Percentiles rank a stretch among this genome's conserved stretches.
phyloP scores from a whole-genome alignment of 2,113 vertebrate species.

The Campylomormyrus numenius region DNA sequence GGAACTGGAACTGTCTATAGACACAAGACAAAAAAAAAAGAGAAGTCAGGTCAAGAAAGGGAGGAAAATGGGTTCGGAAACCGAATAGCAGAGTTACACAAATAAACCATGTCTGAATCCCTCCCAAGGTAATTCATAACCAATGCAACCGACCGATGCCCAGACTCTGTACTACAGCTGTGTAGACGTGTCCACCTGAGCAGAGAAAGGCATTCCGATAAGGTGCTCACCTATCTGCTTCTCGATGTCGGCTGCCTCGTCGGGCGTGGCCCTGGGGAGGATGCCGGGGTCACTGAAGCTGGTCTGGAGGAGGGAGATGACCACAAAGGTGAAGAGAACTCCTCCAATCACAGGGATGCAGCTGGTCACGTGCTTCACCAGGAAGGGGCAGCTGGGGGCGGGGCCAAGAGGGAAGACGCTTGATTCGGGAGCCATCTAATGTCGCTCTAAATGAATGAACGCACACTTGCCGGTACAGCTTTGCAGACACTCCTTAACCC shows the following conservation, averaged over 20 bases:
- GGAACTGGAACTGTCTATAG: slow-evolving; percentile 72
- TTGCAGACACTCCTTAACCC: neutral
- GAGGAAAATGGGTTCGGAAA: neutral
- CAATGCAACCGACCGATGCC: neutral
- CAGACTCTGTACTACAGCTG: neutral
- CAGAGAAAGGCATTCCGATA: neutral
- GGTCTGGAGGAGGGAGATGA: slow-evolving; percentile 86
- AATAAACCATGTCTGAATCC: neutral
- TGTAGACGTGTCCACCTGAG: neutral
- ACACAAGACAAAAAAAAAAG: no score
- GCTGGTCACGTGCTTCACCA: slow-evolving; percentile 74
- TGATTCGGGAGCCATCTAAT: neutral
- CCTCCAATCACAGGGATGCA: slow-evolving; percentile 83
- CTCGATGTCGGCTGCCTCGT: slow-evolving; percentile 81
- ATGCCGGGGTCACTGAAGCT: slow-evolving; percentile 89
- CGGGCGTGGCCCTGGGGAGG: slow-evolving; percentile 81
- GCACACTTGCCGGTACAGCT: neutral
- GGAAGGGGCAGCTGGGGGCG: slow-evolving; percentile 77
- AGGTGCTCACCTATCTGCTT: slow-evolving; percentile 75
- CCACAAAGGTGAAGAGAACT: slow-evolving; percentile 81
- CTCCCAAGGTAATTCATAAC: neutral
- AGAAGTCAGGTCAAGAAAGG: neutral
- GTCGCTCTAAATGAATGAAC: neutral
- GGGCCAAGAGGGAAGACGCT: neutral
- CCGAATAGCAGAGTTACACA: neutral